Percentiles rank a stretch among this genome's conserved stretches.
phyloP scores from a whole-genome alignment of 64 coral and sea anemone species.

The Pocillopora damicornis region DNA sequence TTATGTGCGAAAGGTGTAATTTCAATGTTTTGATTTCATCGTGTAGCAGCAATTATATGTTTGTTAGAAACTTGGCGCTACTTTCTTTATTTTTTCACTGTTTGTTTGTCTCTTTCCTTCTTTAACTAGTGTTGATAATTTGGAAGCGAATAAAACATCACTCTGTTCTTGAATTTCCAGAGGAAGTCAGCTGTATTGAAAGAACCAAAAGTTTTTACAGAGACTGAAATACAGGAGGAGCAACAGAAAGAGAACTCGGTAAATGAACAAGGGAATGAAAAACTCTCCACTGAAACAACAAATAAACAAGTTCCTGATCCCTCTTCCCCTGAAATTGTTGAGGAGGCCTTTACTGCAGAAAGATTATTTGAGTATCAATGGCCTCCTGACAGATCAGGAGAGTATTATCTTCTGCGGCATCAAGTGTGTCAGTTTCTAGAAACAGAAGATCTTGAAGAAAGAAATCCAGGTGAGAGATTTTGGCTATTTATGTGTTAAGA shows the following conservation, averaged over 20 bases:
- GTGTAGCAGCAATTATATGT: too few species aligned
- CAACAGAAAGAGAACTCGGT: slow-evolving; percentile 29
- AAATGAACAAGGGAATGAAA: slow-evolving; percentile 32
- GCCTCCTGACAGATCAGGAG: slow-evolving; percentile 73
- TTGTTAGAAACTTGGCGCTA: too few species aligned
- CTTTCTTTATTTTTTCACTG: too few species aligned
- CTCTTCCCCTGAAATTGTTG: not conserved
- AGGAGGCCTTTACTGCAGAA: slow-evolving; percentile 39
- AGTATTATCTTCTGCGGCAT: slow-evolving; percentile 62
- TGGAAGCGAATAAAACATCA: too few species aligned
- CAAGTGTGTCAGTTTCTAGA: slow-evolving; percentile 77
- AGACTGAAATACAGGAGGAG: slow-evolving; percentile 45
- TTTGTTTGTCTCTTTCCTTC: too few species aligned
- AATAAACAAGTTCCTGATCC: not conserved
- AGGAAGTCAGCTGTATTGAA: slow-evolving; percentile 40
- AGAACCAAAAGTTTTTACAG: slow-evolving; percentile 25
- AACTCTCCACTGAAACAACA: slow-evolving; percentile 24
- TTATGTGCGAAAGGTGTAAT: not conserved
- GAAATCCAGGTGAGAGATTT: slow-evolving; percentile 58
- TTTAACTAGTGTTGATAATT: too few species aligned
- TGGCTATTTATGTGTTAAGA: too few species aligned
- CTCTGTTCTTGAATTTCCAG: slow-evolving; percentile 24
- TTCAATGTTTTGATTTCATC: too few species aligned
- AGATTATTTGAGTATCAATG: slow-evolving; percentile 76
- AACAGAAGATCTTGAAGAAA: slow-evolving; percentile 35